A percentile compares a stretch with the other conserved stretches of the same genome.
phyloP scores from a whole-genome alignment of 2,113 vertebrate species.

The Plectropomus leopardus region DNA sequence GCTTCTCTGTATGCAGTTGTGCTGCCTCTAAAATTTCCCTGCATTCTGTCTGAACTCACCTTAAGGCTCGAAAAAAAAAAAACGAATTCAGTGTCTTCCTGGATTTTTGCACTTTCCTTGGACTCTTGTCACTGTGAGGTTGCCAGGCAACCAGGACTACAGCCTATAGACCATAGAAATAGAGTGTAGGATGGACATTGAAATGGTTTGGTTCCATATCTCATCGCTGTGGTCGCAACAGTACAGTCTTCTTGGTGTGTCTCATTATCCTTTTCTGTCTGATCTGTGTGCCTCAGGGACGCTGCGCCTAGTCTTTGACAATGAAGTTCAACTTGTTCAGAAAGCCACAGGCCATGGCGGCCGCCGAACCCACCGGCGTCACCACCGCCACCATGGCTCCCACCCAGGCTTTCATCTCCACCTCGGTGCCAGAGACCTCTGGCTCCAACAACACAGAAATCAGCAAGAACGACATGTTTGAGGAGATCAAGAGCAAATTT shows the following conservation, averaged over 20 bases:
- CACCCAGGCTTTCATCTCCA: slow-evolving; percentile 73
- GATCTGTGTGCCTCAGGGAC: slow-evolving; percentile 58
- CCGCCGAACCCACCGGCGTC: slow-evolving; percentile 77
- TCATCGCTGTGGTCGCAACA: background rate
- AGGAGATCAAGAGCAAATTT: slow-evolving; percentile 93
- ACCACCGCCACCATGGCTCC: slow-evolving; percentile 79
- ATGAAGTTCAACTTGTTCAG: slow-evolving; percentile 94
- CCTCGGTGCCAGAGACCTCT: slow-evolving; percentile 82
- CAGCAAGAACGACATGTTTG: slow-evolving; percentile 90
- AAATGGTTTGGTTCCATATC: background rate
- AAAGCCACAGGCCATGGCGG: slow-evolving; percentile 83
- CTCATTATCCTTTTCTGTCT: slow-evolving; percentile 1
- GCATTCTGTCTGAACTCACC: background rate
- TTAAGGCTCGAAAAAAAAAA: background rate
- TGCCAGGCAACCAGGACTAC: background rate
- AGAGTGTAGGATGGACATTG: no score
- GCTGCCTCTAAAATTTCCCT: background rate
- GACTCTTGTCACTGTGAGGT: background rate
- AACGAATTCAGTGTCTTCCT: background rate
- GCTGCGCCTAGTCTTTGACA: slow-evolving; percentile 71
- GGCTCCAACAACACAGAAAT: slow-evolving; percentile 84
- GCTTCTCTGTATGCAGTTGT: background rate
- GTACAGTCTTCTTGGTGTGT: background rate
- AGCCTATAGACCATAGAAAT: no score
- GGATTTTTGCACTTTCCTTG: no score